phyloP scores from a whole-genome alignment of 2,797 vertebrate species.

The Thalassophryne amazonica region DNA sequence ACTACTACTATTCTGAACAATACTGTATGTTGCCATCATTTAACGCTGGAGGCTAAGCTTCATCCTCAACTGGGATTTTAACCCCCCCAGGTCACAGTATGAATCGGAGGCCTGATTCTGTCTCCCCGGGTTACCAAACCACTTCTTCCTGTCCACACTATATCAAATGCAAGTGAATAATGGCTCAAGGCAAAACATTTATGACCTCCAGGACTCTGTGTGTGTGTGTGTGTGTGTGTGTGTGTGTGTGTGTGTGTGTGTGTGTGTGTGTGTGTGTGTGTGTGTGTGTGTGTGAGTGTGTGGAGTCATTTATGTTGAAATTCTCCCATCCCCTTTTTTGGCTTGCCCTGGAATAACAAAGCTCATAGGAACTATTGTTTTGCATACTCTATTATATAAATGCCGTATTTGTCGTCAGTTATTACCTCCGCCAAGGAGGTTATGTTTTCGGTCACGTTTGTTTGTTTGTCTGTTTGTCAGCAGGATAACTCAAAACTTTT shows the following conservation, averaged over 20 bases:
- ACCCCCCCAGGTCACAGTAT: conserved; percentile 62
- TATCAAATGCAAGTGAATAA: conserved; percentile 56
- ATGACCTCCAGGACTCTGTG: conserved; percentile 41
- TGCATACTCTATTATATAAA: too few species aligned
- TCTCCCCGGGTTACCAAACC: conserved; percentile 74
- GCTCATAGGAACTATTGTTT: conserved; percentile 25
- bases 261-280: neutral
- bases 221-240: neutral
- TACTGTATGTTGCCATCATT: conserved; percentile 48
- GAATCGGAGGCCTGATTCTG: conserved; percentile 77
- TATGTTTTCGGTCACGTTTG: too few species aligned
- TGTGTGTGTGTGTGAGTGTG: neutral
- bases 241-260: conserved; percentile 12
- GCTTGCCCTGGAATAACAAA: conserved; percentile 16
- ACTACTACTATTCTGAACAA: too few species aligned
- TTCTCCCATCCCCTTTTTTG: too few species aligned
- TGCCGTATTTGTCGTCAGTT: too few species aligned
- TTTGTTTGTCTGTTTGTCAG: too few species aligned
- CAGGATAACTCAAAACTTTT: too few species aligned
- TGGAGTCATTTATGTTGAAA: too few species aligned
- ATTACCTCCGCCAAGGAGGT: too few species aligned
- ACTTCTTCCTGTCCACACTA: conserved; percentile 65
- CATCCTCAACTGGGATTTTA: conserved; percentile 63
- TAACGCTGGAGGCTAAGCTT: conserved; percentile 47
- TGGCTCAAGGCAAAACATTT: conserved; percentile 53